Evolutionary conservation across 2,113 vertebrate species (phyloP).

Genomic region (Microcebus ravelobensis): DNA sequence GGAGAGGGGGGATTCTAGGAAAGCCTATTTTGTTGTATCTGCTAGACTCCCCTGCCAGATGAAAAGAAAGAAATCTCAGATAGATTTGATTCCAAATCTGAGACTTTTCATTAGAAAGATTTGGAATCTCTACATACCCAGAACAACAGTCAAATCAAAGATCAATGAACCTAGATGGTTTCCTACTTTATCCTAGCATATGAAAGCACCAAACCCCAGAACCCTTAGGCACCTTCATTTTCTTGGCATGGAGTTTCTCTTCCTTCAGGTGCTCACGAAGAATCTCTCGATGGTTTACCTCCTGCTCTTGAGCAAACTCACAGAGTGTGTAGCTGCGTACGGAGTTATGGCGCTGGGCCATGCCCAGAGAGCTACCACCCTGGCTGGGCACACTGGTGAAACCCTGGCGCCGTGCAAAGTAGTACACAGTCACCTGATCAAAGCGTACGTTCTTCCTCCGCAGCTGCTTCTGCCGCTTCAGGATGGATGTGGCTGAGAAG

Average conservation of each 20-base stretch:
- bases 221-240: constrained; percentile 90
- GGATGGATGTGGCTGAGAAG: constrained; percentile 94
- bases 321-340: constrained; percentile 95
- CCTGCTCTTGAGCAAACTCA: constrained; percentile 97
- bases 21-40: not conserved
- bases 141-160: not conserved
- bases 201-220: not conserved
- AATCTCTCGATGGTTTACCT: constrained; percentile 93
- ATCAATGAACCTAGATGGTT: not conserved
- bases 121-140: not conserved
- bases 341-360: constrained; percentile 95
- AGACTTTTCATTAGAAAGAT: not conserved
- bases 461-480: constrained; percentile 92
- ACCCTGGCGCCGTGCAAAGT: constrained; percentile 97
- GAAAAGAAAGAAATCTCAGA: not conserved
- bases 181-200: not conserved
- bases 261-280: constrained; percentile 95
- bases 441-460: constrained; percentile 94
- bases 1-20: not conserved
- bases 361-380: constrained; percentile 97
- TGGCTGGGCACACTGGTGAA: constrained; percentile 99
- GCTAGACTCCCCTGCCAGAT: not conserved
- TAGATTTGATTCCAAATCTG: not conserved
- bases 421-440: constrained; percentile 97
- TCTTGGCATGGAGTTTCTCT: constrained; percentile 96